Evolutionary conservation across 1,140 invertebrate genomes (phyloP), one percentile per base, ranked within the genome.

Genomic region (Dryas iulia): DNA sequence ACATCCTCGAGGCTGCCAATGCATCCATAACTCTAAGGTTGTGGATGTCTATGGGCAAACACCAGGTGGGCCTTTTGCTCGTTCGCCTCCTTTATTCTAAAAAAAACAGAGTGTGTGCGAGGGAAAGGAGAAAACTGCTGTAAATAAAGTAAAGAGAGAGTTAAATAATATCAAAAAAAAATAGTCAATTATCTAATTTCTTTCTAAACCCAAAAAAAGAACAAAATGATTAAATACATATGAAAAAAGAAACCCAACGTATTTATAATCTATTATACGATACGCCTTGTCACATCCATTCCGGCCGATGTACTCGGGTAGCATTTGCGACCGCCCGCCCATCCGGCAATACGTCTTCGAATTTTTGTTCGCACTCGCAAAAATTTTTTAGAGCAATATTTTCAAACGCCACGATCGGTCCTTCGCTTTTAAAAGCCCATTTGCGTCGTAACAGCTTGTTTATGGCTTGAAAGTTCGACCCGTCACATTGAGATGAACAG

Each of bases 341-440:
- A 66, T 69, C 61, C 66, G 74, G 73, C 68, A 69, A 76, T 72
- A 67, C 67, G 60, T 73, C 71, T 76, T 71, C 69, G 69, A 47
- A 73, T 76, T 76, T 72, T 74, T 74, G 71, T 62, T 62, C 61
- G 66, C 68, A 71, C 68, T 56, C 69, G 14, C 5, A 47, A n/a
- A 73, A 77, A 71, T 70, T 74, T 78, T 78, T 76, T 72, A 67
- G 68, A 61, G 66, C 66, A 71, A 60, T 73, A 71, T 74, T 73
- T 73, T 68, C 68, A 66, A 69, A 73, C 71, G 72, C 72, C 73
- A 72, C 68, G 66, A 77, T 73, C 68, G 72, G 66, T 66, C 33
- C 60, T 72, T 57, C 72, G 73, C 69, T 77, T 74, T 77, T 79
- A 77, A 79, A 79, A 72, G 66, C 59, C 74, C 77, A 79, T 79